phyloP scores from a whole-genome alignment of 2,888 invertebrate species.

The Phania funesta region DNA sequence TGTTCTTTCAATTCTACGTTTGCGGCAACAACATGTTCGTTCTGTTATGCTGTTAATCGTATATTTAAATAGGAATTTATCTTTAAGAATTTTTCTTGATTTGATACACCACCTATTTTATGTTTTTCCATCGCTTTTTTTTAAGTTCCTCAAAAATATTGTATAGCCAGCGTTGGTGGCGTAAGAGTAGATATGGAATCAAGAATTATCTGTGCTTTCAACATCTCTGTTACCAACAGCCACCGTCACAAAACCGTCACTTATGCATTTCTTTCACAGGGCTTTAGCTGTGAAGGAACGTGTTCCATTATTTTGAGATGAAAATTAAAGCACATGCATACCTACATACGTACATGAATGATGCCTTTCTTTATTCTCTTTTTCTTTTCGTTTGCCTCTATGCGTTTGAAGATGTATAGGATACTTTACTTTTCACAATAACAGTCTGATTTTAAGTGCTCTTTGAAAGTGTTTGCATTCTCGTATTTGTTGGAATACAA shows the following conservation, averaged over 20 bases:
- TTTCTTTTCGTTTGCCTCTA: background rate
- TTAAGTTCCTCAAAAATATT: background rate
- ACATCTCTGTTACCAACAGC: slow-evolving; percentile 25
- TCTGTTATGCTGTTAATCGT: background rate
- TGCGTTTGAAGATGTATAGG: slow-evolving; percentile 14
- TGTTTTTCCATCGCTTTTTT: background rate
- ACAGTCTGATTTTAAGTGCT: slow-evolving; percentile 63
- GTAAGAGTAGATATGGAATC: slow-evolving; percentile 40
- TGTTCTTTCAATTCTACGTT: background rate
- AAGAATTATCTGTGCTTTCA: slow-evolving; percentile 51
- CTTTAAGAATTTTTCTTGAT: slow-evolving; percentile 38
- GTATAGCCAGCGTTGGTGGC: slow-evolving; percentile 3
- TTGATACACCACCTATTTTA: slow-evolving; percentile 23
- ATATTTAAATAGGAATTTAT: slow-evolving; percentile 3
- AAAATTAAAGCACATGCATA: slow-evolving; percentile 25
- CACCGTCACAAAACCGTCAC: slow-evolving; percentile 10
- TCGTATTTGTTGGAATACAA: slow-evolving; percentile 27
- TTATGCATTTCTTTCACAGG: slow-evolving; percentile 20
- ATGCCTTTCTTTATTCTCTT: slow-evolving; percentile 27
- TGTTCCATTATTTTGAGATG: slow-evolving; percentile 47
- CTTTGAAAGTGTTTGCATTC: slow-evolving; percentile 53
- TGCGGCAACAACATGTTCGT: background rate
- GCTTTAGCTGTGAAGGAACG: slow-evolving; percentile 38
- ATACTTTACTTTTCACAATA: slow-evolving; percentile 52
- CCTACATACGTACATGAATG: background rate